Percentiles rank a stretch among this genome's conserved stretches.
Evolutionary conservation across 35 echinoderm and acorn worm species (phyloP).

Genomic region (Eucidaris tribuloides): DNA sequence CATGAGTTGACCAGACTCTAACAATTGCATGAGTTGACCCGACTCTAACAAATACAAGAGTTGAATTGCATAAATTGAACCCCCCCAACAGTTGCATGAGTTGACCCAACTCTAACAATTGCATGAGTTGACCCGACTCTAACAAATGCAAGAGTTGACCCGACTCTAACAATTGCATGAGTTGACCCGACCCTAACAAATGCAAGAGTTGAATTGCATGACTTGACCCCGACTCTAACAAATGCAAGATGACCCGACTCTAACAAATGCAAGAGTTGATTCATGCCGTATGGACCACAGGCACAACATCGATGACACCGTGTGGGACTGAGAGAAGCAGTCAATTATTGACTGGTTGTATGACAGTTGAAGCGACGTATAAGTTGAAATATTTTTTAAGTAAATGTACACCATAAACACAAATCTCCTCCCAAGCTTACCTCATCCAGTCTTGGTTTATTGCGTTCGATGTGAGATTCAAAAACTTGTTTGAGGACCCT

Average conservation of each 20-base stretch:
- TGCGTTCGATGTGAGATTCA: constrained; percentile 82
- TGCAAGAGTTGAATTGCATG: too few species aligned
- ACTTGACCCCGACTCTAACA: too few species aligned
- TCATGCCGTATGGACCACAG: too few species aligned
- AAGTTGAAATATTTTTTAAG: not conserved
- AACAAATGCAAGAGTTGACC: too few species aligned
- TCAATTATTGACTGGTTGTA: too few species aligned
- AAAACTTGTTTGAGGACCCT: constrained; percentile 93
- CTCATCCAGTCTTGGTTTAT: constrained; percentile 85
- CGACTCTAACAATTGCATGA: too few species aligned
- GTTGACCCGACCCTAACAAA: not conserved
- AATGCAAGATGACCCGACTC: not conserved
- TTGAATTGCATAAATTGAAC: too few species aligned
- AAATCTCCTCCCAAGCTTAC: constrained; percentile 8
- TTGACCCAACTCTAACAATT: not conserved
- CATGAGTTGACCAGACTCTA: too few species aligned
- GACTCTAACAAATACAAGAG: too few species aligned
- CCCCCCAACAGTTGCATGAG: not conserved
- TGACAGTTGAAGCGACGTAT: not conserved
- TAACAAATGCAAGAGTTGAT: not conserved
- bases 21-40: too few species aligned
- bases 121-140: too few species aligned
- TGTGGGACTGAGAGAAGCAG: not conserved
- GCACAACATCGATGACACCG: too few species aligned
- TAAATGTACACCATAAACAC: not conserved